phyloP scores from a whole-genome alignment of 1,140 invertebrate species.

The Heliconius hermathena region DNA sequence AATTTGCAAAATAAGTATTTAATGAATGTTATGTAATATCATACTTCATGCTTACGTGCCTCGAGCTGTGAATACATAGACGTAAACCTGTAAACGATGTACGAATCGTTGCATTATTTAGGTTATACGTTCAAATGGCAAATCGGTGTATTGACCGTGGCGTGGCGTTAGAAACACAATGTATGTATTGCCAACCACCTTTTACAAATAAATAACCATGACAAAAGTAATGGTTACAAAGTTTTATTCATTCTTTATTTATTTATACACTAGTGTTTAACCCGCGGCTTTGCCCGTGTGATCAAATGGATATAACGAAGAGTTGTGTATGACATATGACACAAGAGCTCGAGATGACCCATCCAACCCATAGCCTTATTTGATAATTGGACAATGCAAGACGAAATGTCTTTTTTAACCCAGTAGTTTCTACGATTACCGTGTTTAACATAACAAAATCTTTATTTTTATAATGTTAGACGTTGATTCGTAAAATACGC shows the following conservation, averaged over 20 bases:
- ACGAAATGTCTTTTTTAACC: no score
- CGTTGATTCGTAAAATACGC: no score
- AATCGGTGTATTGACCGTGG: conserved; percentile 24
- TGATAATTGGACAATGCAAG: no score
- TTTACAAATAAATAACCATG: neutral
- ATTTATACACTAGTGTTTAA: no score
- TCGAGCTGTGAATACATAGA: neutral
- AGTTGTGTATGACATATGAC: no score
- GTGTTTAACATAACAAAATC: no score
- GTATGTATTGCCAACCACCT: conserved; percentile 3
- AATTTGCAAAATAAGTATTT: neutral
- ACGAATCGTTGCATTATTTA: conserved; percentile 28
- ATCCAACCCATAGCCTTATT: no score
- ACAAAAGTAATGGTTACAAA: neutral
- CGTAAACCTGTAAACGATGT: conserved; percentile 14
- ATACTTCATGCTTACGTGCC: conserved; percentile 1
- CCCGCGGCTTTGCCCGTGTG: no score
- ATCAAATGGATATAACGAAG: no score
- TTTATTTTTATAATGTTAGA: no score
- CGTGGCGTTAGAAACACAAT: neutral
- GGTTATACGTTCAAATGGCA: conserved; percentile 30
- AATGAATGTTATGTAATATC: conserved; percentile 10
- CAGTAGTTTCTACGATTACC: no score
- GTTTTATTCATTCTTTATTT: neutral
- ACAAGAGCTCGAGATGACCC: no score